Evolutionary conservation across 2,888 invertebrate species (phyloP), one percentile per base, ranked within the genome.

Genomic region (Drosophila emarginata): DNA sequence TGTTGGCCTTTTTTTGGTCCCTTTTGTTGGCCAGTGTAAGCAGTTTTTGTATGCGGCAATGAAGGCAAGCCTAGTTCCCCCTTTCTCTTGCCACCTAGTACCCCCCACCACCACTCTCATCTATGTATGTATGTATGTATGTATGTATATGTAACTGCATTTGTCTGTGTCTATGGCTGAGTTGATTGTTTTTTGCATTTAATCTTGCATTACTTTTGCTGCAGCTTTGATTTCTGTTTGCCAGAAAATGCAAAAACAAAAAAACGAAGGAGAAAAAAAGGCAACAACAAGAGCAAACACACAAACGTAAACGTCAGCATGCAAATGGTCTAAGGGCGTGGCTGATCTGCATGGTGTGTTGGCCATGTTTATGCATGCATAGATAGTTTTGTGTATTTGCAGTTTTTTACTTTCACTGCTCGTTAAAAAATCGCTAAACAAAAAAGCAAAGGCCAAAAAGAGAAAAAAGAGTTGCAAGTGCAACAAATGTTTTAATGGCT

Each of bases 201-300:
- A 82, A 86, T 86, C 83, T 74, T 72, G 68, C 79, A 87, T 81
- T 81, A 81, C 77, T 81, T 77, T 72, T 81, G 71, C 64, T 76
- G 77, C 87, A 81, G 84, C 74, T 82, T 86, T 86, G 88, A 82
- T 82, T 88, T 82, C 61, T 70, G 63, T 52, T 45, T 45, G 45
- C 21, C 45, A 45, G 45, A 15, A 15, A 45, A 9, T 14, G 51
- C 37, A 59, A 51, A 66, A 21, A 50, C 1, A 9, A 32, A 32
- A 32, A 9, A 32, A 32, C 1, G 2, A 28, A 28, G 1, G 4
- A 28, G 4, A 28, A 28, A 28, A 32, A 32, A 32, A 32, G 32
- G 32, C 32, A 32, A 32, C 32, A 32, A 32, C 9, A 7, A 32
- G 11, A 58, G 39, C 2, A 58, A 40, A 40, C 21, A 21, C 32